Evolutionary conservation across 2,888 invertebrate species (phyloP), one percentile per base, ranked within the genome.

Genomic region (Strigamia transsilvanica): DNA sequence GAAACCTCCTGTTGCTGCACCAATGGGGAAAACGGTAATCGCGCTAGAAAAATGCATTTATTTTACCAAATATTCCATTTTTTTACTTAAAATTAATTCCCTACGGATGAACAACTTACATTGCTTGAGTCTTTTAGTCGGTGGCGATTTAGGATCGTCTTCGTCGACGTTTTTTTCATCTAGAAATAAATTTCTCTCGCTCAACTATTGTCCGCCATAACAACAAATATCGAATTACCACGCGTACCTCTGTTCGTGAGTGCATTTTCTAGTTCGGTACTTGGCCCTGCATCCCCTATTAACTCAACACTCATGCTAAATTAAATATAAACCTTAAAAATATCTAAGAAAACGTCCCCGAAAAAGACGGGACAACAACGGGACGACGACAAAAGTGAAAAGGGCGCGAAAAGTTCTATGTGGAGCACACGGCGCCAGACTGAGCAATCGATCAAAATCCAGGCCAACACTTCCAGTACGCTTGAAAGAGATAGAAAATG

Each of bases 1-100:
- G 73, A 73, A 27, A 73, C 73, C 32, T 73, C 73, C 12, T 73
- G 73, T 12, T 73, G 73, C 32, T 73, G 73, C 3, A 73, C 73
- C 27, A 73, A 12, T 7, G 32, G 32, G 0, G 73, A 73, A 73
- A 73, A 73, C 32, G 73, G 73, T 7, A 73, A 73, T 2, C 73
- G 73, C 9, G 73, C 73, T 73, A 32, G 0, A 13, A 38, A 38
- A 38, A 38, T 7, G 6, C 38, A 38, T 38, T 27, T 73, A 73
- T 9, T 32, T n/a, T 2, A 51, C 13, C n/a, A 15, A 42, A 3
- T 51, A 15, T 51, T 51, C 13, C 21, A 21, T 18, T 56, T 56
- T 18, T 56, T 18, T 7, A 18, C 18, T 18, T 18, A 56, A n/a
- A 15, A 15, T 46, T 1, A 12, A 0, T 13, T 46, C 12, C 1